Conservation (phyloP, 2,888 invertebrate species). For the Pyrgus malvae region DNA sequence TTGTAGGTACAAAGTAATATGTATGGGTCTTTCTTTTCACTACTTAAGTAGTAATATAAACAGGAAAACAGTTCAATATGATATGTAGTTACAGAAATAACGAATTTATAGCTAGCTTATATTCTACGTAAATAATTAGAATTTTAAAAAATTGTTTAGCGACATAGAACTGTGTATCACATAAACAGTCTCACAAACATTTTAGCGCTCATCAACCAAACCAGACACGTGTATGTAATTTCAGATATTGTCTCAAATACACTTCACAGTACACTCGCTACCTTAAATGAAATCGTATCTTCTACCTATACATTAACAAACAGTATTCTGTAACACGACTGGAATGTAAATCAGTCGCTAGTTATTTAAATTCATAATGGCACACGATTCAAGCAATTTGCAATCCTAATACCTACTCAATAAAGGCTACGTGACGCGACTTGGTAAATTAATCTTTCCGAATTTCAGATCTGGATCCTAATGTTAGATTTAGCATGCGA, state of each 20-base stretch:
- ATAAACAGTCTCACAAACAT: background rate
- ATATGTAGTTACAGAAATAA: too few species aligned
- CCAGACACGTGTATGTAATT: background rate
- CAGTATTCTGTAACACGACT: conserved; percentile 9
- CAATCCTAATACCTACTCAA: background rate
- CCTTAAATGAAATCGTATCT: conserved; percentile 21
- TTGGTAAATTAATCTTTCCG: background rate
- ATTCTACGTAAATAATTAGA: too few species aligned
- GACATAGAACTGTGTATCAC: too few species aligned
- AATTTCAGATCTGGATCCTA: background rate
- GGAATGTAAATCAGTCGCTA: conserved; percentile 16
- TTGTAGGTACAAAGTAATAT: too few species aligned
- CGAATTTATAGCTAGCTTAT: too few species aligned
- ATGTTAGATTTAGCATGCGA: conserved; percentile 7
- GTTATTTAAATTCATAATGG: background rate
- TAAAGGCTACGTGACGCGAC: background rate
- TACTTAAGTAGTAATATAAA: too few species aligned
- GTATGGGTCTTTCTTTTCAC: too few species aligned
- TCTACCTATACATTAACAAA: conserved; percentile 18
- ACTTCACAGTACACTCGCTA: conserved; percentile 7
- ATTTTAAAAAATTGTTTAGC: too few species aligned
- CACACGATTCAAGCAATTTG: background rate
- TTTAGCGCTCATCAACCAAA: background rate
- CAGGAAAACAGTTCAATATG: too few species aligned
- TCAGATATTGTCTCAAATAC: background rate